A percentile compares a stretch with the other conserved stretches of the same genome.
phyloP scores from a whole-genome alignment of 2,888 invertebrate species.

The Biston stratarius region DNA sequence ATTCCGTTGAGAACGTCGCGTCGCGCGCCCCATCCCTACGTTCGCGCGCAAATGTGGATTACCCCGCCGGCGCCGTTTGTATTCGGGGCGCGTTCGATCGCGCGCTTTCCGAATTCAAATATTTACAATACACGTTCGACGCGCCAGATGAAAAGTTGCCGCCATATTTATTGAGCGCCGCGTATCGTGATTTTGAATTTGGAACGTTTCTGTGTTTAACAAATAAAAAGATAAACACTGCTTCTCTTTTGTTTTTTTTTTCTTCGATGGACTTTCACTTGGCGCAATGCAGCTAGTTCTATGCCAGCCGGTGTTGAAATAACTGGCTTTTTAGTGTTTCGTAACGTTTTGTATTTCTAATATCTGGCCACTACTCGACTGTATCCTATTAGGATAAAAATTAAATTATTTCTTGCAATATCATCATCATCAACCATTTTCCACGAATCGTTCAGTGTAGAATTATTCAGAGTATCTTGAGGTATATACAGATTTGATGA shows the following conservation, averaged over 20 bases:
- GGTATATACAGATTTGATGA: too few relatives aligned
- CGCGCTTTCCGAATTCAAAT: constrained; percentile 51
- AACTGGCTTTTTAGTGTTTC: not conserved
- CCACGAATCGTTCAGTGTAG: too few relatives aligned
- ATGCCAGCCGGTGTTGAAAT: not conserved
- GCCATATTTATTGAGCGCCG: constrained; percentile 48
- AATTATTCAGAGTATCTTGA: too few relatives aligned
- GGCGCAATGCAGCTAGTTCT: constrained; percentile 2
- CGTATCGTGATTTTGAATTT: constrained; percentile 36
- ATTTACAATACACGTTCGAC: constrained; percentile 51
- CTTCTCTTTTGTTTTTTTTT: not conserved
- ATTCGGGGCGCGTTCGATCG: constrained; percentile 66
- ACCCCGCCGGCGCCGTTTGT: constrained; percentile 76
- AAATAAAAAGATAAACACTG: constrained; percentile 5
- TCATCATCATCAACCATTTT: too few relatives aligned
- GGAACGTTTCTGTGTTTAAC: constrained; percentile 18
- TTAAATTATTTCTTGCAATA: too few relatives aligned
- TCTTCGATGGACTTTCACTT: not conserved
- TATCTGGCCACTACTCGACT: too few relatives aligned
- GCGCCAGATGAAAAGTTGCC: constrained; percentile 48
- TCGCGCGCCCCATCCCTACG: constrained; percentile 34
- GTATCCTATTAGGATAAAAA: too few relatives aligned
- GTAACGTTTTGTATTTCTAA: not conserved
- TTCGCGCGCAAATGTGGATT: constrained; percentile 61
- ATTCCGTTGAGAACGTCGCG: too few relatives aligned